Evolutionary conservation across 2,113 vertebrate species (phyloP).

Genomic region (Labeo catla): DNA sequence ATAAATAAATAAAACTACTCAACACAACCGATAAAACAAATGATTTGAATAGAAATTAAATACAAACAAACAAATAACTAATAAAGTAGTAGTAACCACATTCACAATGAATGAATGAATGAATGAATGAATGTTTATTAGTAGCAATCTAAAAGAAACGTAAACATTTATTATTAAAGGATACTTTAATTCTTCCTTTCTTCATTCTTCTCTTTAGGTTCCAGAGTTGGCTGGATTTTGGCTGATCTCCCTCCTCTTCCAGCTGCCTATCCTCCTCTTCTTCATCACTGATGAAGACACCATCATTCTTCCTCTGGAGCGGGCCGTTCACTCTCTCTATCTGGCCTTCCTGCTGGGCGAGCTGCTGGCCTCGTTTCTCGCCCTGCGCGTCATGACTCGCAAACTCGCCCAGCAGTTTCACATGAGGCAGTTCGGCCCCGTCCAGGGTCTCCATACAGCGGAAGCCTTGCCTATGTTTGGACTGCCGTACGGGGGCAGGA

Average conservation of each 20-base stretch:
- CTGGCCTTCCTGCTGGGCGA: conserved; percentile 76
- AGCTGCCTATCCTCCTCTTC: conserved; percentile 86
- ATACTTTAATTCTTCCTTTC: neutral
- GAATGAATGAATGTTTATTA: neutral
- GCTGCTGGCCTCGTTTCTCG: conserved; percentile 74
- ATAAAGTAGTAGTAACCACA: neutral
- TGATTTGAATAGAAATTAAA: neutral
- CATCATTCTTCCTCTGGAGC: conserved; percentile 80
- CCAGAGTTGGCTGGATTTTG: conserved; percentile 86
- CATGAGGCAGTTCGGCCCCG: conserved; percentile 71
- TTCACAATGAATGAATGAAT: neutral
- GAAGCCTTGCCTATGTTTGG: conserved; percentile 59
- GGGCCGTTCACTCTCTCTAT: conserved; percentile 74
- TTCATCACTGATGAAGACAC: conserved; percentile 77
- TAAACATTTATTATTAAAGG: too few species aligned
- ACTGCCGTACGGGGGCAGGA: conserved; percentile 61
- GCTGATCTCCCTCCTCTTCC: conserved; percentile 82
- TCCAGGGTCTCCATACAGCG: conserved; percentile 37
- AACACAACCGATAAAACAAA: neutral
- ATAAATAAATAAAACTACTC: neutral
- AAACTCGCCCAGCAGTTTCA: conserved; percentile 79
- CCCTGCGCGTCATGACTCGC: conserved; percentile 76
- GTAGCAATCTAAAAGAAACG: neutral
- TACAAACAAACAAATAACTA: neutral
- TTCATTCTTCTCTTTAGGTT: conserved; percentile 70